Conservation (phyloP, 2,888 invertebrate species). For the Thyatira batis region DNA sequence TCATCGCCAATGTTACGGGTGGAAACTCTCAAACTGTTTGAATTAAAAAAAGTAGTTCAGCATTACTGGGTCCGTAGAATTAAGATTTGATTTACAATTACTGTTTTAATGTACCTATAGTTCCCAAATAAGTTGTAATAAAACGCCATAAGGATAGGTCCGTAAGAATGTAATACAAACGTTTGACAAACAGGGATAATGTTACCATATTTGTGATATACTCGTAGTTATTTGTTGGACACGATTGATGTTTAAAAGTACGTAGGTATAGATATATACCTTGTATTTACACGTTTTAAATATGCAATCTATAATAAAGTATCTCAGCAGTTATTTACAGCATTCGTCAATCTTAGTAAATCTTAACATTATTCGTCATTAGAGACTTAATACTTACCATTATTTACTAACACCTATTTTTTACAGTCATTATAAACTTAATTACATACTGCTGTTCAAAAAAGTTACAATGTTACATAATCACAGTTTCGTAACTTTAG, state of each 20-base stretch:
- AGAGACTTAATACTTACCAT: no score
- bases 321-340: no score
- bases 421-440: background rate
- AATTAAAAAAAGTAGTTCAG: background rate
- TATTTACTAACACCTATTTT: background rate
- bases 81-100: no score
- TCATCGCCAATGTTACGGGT: background rate
- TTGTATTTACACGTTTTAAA: no score
- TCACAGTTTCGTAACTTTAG: background rate
- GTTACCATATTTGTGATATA: background rate
- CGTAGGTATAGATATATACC: no score
- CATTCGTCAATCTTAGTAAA: no score
- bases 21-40: background rate
- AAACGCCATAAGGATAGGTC: background rate
- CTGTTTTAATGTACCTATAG: no score
- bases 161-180: background rate
- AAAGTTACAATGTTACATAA: background rate
- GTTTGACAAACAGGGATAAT: background rate
- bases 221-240: background rate
- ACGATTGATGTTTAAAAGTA: no score
- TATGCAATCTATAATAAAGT: no score
- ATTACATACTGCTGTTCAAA: background rate
- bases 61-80: no score
- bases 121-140: no score
- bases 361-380: no score